These are phyloP conservation scores for Cephus rjabovi DNA, from an alignment of 2,888 invertebrate species.

Conservation along the genomic window DNA sequence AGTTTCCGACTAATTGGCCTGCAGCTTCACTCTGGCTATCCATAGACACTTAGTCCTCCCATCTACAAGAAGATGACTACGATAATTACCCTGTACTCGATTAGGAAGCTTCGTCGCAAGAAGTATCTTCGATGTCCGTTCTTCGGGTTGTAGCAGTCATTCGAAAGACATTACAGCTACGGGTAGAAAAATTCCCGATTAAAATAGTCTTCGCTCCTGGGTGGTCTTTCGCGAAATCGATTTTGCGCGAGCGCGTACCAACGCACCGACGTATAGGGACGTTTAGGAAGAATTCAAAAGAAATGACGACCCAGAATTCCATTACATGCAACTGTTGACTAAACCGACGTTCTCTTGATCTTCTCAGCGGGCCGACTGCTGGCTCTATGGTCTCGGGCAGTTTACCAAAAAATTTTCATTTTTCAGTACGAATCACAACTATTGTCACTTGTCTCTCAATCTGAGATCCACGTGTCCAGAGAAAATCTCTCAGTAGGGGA, in stretches of 20 bases:
- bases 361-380: background rate
- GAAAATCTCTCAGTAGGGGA: constrained; percentile 38
- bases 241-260: background rate
- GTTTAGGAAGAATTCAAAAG: background rate
- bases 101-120: background rate
- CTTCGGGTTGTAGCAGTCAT: background rate
- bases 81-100: background rate
- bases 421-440: background rate
- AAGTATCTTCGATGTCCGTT: background rate
- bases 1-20: background rate
- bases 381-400: background rate
- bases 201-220: background rate
- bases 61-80: background rate
- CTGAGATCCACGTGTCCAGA: background rate
- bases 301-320: background rate
- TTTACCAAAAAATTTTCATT: background rate
- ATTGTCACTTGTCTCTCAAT: background rate
- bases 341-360: background rate
- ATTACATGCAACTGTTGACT: background rate
- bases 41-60: background rate
- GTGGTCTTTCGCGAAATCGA: constrained; percentile 5
- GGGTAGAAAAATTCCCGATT: background rate
- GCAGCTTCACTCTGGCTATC: background rate
- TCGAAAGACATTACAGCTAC: background rate
- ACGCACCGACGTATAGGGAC: too few species aligned